Base-by-base conservation (phyloP, 2,113 vertebrate species). In the Tyrannus savana region DNA sequence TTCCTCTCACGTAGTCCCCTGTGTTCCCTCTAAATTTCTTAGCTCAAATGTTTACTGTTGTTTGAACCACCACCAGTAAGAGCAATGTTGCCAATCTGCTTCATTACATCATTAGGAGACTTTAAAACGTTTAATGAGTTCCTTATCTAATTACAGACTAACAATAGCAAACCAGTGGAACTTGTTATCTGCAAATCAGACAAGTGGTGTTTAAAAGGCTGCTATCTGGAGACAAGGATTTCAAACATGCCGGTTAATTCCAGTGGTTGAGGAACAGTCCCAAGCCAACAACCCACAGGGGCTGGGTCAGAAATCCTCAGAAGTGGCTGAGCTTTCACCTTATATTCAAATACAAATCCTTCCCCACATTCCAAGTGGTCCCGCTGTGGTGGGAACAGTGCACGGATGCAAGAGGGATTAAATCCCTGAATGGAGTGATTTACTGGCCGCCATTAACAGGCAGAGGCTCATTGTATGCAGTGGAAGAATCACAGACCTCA, bases 171-270 rank as follows among this genome's bases (percentile, higher is more conserved):
- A 85, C 60, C 67, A 84, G 55, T 37, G 56, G 78, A 75, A 94
- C 52, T 63, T 44, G 79, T 80, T 94, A 89, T 95, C 88, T 73
- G 64, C n/a, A 86, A 78, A 96, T 74, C 68, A 85, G 64, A 75
- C 47, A 72, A 91, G 83, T 81, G 88, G 53, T 74, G 67, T 86
- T 91, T 77, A 30, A 59, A 89, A 64, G 58, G 73, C 31, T 84
- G 53, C 67, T 88, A 42, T 90, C 75, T 50, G 46, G 39, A 86
- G 60, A 42, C 83, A 52, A 37, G 69, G 52, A 81, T 75, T 93
- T 84, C 80, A 93, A 87, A 75, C 73, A 78, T 63, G 63, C 79
- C 33, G 0, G 47, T 23, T 85, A 55, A 59, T 66, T 87, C 37
- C 39, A 12, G 55, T 27, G 72, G 60, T 82, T 39, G 59, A 87